Base-by-base conservation (phyloP, 2,113 vertebrate genomes). In the Pycnonotus jocosus region DNA sequence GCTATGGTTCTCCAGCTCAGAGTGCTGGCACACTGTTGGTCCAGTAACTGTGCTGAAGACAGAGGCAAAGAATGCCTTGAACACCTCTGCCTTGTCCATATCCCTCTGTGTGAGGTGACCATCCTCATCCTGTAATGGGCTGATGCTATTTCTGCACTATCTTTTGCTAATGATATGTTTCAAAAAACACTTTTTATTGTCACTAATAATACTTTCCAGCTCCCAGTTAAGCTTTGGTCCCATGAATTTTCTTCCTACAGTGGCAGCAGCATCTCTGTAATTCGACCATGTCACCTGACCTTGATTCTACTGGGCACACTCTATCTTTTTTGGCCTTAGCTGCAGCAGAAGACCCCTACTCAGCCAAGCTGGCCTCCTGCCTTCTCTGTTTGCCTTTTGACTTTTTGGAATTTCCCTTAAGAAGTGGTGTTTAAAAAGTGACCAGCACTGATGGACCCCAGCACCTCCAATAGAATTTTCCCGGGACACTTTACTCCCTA, bases 21-120 rank as follows among this genome's bases (percentile, higher is more conserved):
- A 40, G 25, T 5, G 27, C 17, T 57, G 15, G 6, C 21, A 42
- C 30, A 25, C 4, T 0, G 0, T 35, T 48, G 27, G 20, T 42
- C 4, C 35, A 64, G 15, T 25, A 27, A 9, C 21, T 31, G 9
- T 48, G 7, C 37, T 72, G 48, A 60, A 33, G 23, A 45, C 21
- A 48, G 12, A 40, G 13, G 24, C 3, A 20, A 64, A 42, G 25
- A 56, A 56, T 31, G 3, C 13, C 8, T 35, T 31, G 10, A 79
- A 48, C 9, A 8, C 7, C 21, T 47, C 35, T 71, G 30, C 11
- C 20, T 40, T 31, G 2, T 56, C 48, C 14, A 8, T 42, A 30
- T 31, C 16, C 11, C 31, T 40, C 6, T 56, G 21, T 38, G 27
- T 27, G 9, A 22, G 14, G 15, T 61, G 24, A 20, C 13, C 23